Evolutionary conservation across 1,140 invertebrate species (phyloP).

Genomic region (Aphelenchoides fujianensis): DNA sequence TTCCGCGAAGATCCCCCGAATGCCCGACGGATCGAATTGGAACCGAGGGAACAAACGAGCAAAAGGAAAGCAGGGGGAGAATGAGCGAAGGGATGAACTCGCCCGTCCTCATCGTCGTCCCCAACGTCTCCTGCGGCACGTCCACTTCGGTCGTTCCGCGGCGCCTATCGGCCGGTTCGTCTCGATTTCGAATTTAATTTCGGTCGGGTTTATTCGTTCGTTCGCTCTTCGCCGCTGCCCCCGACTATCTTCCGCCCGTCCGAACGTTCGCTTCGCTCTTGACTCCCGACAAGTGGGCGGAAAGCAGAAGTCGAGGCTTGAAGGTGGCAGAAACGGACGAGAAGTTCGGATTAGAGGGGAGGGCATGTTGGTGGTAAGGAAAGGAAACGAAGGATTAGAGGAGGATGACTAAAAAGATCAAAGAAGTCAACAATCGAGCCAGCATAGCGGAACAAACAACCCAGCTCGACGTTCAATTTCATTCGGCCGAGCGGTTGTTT

Average conservation of each 20-base stretch:
- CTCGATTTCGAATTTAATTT: neutral
- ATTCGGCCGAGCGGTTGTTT: neutral
- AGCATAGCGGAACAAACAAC: neutral
- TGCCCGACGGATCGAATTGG: too few relatives aligned
- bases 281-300: too few relatives aligned
- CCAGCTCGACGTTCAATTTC: too few relatives aligned
- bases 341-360: too few relatives aligned
- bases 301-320: too few relatives aligned
- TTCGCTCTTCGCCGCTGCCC: neutral
- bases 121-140: neutral
- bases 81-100: neutral
- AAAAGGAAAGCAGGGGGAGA: neutral
- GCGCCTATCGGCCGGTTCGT: neutral
- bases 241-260: neutral
- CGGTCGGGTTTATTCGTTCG: neutral
- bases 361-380: too few relatives aligned
- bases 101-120: neutral
- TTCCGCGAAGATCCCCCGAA: too few relatives aligned
- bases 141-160: neutral
- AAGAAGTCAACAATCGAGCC: neutral
- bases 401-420: neutral
- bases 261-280: neutral
- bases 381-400: too few relatives aligned
- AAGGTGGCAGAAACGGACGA: too few relatives aligned
- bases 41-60: too few relatives aligned